Evolutionary conservation across 2,113 vertebrate species (phyloP), one percentile per base, ranked within the genome.

Genomic region (Rostratula benghalensis): DNA sequence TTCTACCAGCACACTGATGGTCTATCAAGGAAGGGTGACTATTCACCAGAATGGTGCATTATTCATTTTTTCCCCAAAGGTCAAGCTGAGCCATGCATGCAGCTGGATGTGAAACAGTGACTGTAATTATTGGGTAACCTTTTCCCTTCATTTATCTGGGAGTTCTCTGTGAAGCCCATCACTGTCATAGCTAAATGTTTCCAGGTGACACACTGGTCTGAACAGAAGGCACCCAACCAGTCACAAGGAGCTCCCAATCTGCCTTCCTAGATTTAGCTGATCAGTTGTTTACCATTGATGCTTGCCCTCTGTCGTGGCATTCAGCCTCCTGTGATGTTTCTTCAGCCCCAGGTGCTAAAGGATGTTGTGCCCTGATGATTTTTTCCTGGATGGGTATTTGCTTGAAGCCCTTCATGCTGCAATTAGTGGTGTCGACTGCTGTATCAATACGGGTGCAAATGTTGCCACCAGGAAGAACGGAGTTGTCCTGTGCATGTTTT

Each of bases 61-160:
- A 91, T 73, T 96, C 73, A 54, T 88, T 87, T 43, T 43, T 77
- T 95, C 82, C 63, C 74, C 74, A 88, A 91, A 96, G 93, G 90
- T 90, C 63, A 93, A 2, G 31, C 65, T 82, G 80, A 89, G 83
- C 83, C 6, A 5, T 20, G 51, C 65, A 46, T 84, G 87, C 84
- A 87, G 87, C 87, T 93, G 95, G 65, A 51, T 85, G 74, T 76
- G 75, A 63, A 79, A 45, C 61, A 90, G 74, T 31, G 74, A 31
- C 84, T 82, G 65, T 89, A 90, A 93, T 95, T 95, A 77, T 57
- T 45, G 41, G 87, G 67, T 88, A 94, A 90, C 78, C 87, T 95
- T 96, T 86, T 6, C 81, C 78, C 64, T 93, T 82, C 63, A 67
- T 96, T 96, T 95, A 56, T 94, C 82, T 91, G 37, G 45, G 53